These are phyloP conservation scores for Platyscelio sp. DNA, from an alignment of 2,888 invertebrate species.

Conservation along the genomic window DNA sequence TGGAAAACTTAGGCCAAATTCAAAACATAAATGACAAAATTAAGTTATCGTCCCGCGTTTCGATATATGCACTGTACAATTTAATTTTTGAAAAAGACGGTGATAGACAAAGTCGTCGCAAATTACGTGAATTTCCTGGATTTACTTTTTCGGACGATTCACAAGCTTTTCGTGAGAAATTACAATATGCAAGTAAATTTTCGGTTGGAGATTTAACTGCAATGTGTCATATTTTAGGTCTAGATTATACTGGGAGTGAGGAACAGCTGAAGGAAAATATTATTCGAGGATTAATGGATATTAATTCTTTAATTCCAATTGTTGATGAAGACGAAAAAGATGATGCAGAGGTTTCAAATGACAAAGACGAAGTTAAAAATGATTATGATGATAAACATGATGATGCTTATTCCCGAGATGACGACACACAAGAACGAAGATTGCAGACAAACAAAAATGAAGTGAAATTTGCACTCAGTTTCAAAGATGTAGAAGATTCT, in stretches of 20 bases:
- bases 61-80: conserved; percentile 15
- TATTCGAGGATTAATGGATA: neutral
- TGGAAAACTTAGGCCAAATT: conserved; percentile 3
- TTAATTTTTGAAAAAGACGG: conserved; percentile 33
- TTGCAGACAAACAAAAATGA: neutral
- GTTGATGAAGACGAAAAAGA: neutral
- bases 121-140: conserved; percentile 14
- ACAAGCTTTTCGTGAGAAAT: neutral
- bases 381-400: no score
- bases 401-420: neutral
- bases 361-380: neutral
- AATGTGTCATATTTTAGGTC: conserved; percentile 23
- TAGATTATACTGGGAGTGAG: conserved; percentile 2
- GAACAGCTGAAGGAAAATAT: neutral
- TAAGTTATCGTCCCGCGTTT: neutral
- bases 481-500: conserved; percentile 36
- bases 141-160: conserved; percentile 23
- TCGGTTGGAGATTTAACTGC: conserved; percentile 6
- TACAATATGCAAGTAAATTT: conserved; percentile 1
- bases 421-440: no score
- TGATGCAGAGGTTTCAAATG: no score
- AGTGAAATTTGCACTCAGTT: neutral
- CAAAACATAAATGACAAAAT: neutral
- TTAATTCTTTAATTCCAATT: neutral
- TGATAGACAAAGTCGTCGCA: neutral